Conservation (phyloP, 35 echinoderm and acorn worm species). For the Chiridota heheva region DNA sequence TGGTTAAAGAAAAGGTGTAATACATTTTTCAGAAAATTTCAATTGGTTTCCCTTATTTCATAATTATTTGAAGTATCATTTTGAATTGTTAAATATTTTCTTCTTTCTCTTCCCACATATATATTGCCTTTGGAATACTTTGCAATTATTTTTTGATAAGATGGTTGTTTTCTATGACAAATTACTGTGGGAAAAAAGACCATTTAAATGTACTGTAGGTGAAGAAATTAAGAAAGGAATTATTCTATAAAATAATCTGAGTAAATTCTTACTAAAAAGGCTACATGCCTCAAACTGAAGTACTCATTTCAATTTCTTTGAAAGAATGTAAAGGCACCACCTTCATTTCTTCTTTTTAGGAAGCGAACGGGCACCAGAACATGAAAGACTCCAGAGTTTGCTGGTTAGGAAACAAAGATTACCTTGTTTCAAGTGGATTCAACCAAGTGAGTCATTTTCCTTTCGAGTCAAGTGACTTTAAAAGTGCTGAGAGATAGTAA, state of each 20-base stretch:
- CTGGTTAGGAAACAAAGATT: constrained; percentile 84
- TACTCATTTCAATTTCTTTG: background rate
- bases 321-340: background rate
- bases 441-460: constrained; percentile 50
- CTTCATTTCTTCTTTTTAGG: constrained; percentile 43
- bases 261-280: too few relatives aligned
- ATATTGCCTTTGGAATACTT: too few relatives aligned
- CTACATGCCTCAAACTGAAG: background rate
- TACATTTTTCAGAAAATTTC: too few relatives aligned
- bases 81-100: too few relatives aligned
- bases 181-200: background rate
- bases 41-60: too few relatives aligned
- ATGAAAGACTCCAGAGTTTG: constrained; percentile 84
- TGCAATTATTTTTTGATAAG: too few relatives aligned
- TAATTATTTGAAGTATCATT: too few relatives aligned
- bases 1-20: too few relatives aligned
- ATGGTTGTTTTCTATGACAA: background rate
- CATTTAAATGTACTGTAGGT: background rate
- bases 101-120: too few relatives aligned
- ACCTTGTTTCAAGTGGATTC: constrained; percentile 81
- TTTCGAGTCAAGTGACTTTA: background rate
- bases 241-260: background rate
- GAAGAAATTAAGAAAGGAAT: background rate
- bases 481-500: background rate
- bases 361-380: constrained; percentile 78